Evolutionary conservation across 2,888 invertebrate species (phyloP), one percentile per base, ranked within the genome.

Genomic region (Hydropsyche betteni): DNA sequence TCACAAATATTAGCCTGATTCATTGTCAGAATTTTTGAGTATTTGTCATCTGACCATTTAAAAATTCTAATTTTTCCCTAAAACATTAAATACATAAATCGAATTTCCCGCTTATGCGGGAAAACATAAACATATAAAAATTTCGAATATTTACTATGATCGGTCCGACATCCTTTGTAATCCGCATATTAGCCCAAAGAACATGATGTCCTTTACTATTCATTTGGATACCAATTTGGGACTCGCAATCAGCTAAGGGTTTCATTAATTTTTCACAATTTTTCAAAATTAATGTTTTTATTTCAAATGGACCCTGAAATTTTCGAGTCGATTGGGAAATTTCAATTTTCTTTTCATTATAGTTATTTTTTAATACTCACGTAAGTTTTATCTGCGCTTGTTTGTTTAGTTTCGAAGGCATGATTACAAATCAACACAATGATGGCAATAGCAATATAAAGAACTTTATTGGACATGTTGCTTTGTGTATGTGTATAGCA

Each of bases 211-310:
- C 34, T 36, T 64, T 64, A 4, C 12, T 6, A 64, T 36, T 36
- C 34, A 34, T 64, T 3, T 36, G 34, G 34, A 10, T 10, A 33
- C 36, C 36, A 12, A 64, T 64, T 64, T 64, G 33, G 5, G 10
- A 2, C 5, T 64, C n/a, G 10, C 34, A 34, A 3, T n/a, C 36
- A 36, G 34, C 64, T 36, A 12, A 12, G 4, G 64, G 64, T 36
- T 64, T 64, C 36, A 64, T 64, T 36, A 34, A 3, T 64, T 64
- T 64, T 64, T 64, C 36, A 64, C 64, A 64, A 36, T 64, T 33
- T 64, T 64, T 34, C 8, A 64, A 34, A 5, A 12, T 34, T 33
- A 64, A 34, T 10, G 24, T 36, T 6, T 34, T 64, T 4, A 64
- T 12, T 64, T 64, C 36, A 36, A 36, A 64, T n/a, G 36, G 34